Evolutionary conservation across 2,797 vertebrate genomes (phyloP).

Genomic region (Periophthalmus magnuspinnatus): DNA sequence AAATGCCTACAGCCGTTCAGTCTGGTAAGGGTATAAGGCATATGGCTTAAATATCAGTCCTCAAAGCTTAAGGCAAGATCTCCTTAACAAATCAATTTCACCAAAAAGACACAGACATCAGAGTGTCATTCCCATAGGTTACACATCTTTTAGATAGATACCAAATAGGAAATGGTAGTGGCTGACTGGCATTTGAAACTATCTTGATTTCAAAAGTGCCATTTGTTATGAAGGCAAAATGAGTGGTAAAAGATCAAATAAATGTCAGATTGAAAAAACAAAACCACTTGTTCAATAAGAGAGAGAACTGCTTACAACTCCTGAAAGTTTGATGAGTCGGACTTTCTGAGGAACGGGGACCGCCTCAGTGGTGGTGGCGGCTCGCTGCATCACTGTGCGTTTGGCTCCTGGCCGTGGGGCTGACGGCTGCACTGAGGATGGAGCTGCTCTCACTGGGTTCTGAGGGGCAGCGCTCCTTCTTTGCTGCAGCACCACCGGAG

Average conservation of each 20-base stretch:
- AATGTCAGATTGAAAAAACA: conserved; percentile 40
- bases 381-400: conserved; percentile 95
- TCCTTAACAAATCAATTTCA: conserved; percentile 73
- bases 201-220: conserved; percentile 47
- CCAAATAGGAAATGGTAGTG: conserved; percentile 46
- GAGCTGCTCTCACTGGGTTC: conserved; percentile 66
- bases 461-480: conserved; percentile 71
- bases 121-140: conserved; percentile 68
- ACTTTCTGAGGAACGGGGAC: conserved; percentile 90
- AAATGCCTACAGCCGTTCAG: conserved; percentile 59
- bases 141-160: conserved; percentile 52
- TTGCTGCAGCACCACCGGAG: conserved; percentile 72
- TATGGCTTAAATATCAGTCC: conserved; percentile 61
- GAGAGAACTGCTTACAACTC: conserved; percentile 84
- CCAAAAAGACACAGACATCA: conserved; percentile 73
- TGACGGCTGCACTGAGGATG: conserved; percentile 53
- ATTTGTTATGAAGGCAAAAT: conserved; percentile 46
- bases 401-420: conserved; percentile 82
- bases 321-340: conserved; percentile 91
- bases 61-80: conserved; percentile 45
- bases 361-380: conserved; percentile 76
- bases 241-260: conserved; percentile 41
- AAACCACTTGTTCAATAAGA: conserved; percentile 21
- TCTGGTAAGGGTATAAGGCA: conserved; percentile 50
- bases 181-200: conserved; percentile 63